A percentile compares a stretch with the other conserved stretches of the same genome.
phyloP scores from a whole-genome alignment of 2,113 vertebrate genomes.

The Rhinoderma darwinii region DNA sequence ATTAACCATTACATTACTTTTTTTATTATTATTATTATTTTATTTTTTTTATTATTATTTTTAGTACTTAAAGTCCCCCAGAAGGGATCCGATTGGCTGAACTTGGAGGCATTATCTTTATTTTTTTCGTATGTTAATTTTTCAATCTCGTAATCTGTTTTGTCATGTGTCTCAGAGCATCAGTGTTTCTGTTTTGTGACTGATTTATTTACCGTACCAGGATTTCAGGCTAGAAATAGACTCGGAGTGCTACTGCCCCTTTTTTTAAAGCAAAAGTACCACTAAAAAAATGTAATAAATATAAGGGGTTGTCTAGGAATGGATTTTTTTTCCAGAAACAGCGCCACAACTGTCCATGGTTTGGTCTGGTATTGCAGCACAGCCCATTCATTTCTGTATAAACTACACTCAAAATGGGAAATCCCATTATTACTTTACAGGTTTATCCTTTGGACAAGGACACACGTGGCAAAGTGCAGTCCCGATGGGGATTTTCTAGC shows the following conservation, averaged over 20 bases:
- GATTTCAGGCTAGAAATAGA: not conserved
- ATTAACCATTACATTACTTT: not conserved
- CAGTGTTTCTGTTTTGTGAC: constrained; percentile 25
- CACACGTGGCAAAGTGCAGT: too few species aligned
- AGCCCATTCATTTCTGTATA: too few species aligned
- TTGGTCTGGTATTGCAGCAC: too few species aligned
- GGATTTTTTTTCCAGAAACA: too few species aligned
- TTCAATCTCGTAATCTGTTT: not conserved
- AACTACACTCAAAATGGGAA: too few species aligned
- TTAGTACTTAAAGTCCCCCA: not conserved
- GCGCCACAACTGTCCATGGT: too few species aligned
- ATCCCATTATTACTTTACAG: too few species aligned
- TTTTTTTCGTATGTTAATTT: constrained; percentile 15
- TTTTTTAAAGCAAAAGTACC: not conserved
- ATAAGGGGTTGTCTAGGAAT: not conserved
- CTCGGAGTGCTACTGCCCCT: not conserved
- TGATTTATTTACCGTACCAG: not conserved
- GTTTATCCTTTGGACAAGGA: too few species aligned
- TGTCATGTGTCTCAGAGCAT: constrained; percentile 44
- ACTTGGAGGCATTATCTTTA: not conserved
- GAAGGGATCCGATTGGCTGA: not conserved
- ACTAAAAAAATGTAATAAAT: not conserved
- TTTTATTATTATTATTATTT: too few species aligned
- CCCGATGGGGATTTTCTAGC: too few species aligned
- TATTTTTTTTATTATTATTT: not conserved